Conservation (phyloP, 2,113 vertebrate species). For the Erpornis zantholeuca region DNA sequence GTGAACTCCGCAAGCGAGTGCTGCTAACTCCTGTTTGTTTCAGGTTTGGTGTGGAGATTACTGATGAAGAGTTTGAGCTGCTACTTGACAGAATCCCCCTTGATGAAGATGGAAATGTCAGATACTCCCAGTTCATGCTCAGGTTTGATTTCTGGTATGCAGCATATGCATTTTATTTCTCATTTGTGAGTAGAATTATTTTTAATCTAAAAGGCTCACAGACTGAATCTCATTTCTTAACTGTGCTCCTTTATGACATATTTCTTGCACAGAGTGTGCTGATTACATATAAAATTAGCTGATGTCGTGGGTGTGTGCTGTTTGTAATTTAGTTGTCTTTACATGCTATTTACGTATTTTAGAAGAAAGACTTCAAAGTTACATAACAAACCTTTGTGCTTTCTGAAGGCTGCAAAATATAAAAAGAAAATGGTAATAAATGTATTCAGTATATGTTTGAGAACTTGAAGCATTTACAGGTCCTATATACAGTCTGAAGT, state of each 20-base stretch:
- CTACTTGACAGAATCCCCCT: constrained; percentile 81
- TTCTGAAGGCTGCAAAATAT: neutral
- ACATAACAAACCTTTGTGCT: neutral
- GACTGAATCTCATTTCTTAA: neutral
- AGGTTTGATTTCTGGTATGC: constrained; percentile 60
- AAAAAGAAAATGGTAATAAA: neutral
- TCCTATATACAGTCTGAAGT: neutral
- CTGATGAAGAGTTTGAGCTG: constrained; percentile 85
- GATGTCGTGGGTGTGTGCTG: neutral
- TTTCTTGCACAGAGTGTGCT: neutral
- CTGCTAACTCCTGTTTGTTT: constrained; percentile 73
- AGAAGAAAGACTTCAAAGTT: neutral
- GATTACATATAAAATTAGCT: neutral
- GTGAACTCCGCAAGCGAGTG: constrained; percentile 79
- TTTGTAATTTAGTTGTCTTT: neutral
- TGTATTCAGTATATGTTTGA: neutral
- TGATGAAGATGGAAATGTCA: constrained; percentile 83
- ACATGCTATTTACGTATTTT: neutral
- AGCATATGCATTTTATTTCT: constrained; percentile 17
- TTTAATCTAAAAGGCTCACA: constrained; percentile 11
- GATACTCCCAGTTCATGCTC: constrained; percentile 57
- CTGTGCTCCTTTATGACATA: neutral
- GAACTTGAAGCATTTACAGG: neutral
- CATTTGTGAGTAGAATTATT: constrained; percentile 1
- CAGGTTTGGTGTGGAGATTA: constrained; percentile 82